Conservation (phyloP, 1,140 invertebrate genomes). For the Drosophila paulistorum region DNA sequence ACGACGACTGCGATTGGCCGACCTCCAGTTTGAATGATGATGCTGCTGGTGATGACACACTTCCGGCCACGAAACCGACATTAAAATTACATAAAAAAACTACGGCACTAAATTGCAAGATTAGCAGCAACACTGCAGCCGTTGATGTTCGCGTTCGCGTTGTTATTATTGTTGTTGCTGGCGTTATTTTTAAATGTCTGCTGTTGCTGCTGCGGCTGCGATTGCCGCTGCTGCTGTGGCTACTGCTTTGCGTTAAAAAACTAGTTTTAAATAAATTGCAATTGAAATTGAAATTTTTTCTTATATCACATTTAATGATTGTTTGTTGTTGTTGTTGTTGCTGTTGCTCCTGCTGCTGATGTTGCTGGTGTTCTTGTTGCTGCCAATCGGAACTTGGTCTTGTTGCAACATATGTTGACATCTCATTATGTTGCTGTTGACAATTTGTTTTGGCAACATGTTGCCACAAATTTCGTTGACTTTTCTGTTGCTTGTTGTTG, state of each 20-base stretch:
- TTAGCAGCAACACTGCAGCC: conserved; percentile 42
- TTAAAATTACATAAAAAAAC: conserved; percentile 81
- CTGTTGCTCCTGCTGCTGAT: conserved; percentile 31
- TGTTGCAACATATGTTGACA: conserved; percentile 38
- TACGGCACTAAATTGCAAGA: conserved; percentile 77
- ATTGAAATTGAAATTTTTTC: conserved; percentile 72
- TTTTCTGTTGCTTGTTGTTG: conserved; percentile 29
- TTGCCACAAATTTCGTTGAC: conserved; percentile 41
- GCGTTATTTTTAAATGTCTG: conserved; percentile 38
- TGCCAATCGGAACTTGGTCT: conserved; percentile 16
- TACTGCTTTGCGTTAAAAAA: conserved; percentile 68
- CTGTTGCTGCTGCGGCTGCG: conserved; percentile 22
- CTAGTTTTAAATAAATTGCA: conserved; percentile 78
- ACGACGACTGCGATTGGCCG: conserved; percentile 59
- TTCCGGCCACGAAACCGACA: conserved; percentile 75
- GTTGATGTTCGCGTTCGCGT: conserved; percentile 29
- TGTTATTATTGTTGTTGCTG: conserved; percentile 38
- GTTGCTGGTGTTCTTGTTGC: conserved; percentile 13
- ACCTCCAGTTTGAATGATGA: conserved; percentile 55
- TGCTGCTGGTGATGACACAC: conserved; percentile 28
- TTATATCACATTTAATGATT: conserved; percentile 79
- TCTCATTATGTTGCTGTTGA: conserved; percentile 38
- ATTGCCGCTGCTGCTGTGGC: conserved; percentile 32
- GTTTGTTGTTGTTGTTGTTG: conserved; percentile 70
- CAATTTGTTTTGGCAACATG: conserved; percentile 56